phyloP scores from a whole-genome alignment of 2,888 invertebrate species.

The Drosophila falleni region DNA sequence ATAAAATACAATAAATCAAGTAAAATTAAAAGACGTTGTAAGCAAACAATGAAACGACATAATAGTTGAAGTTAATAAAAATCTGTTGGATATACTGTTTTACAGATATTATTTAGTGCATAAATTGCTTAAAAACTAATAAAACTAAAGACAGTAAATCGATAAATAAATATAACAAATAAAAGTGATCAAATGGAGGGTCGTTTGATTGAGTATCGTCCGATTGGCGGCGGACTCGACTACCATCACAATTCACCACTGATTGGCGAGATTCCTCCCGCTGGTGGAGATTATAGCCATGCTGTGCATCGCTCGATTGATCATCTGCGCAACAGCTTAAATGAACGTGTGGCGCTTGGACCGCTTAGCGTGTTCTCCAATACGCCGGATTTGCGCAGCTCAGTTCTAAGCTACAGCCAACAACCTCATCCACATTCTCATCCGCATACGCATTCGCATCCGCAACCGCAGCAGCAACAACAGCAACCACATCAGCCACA shows the following conservation, averaged over 20 bases:
- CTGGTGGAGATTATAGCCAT: constrained; percentile 88
- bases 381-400: constrained; percentile 83
- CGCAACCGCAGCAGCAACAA: constrained; percentile 68
- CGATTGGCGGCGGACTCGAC: constrained; percentile 88
- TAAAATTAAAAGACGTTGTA: not conserved
- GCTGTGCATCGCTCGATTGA: constrained; percentile 89
- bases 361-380: constrained; percentile 85
- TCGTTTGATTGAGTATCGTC: constrained; percentile 87
- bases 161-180: not conserved
- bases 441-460: constrained; percentile 54
- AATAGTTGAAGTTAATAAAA: not conserved
- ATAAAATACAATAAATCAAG: not conserved
- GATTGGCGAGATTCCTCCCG: constrained; percentile 88
- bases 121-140: not conserved
- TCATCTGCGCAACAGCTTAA: constrained; percentile 88
- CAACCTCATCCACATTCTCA: constrained; percentile 85
- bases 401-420: constrained; percentile 84
- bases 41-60: not conserved
- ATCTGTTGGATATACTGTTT: not conserved
- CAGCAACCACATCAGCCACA: constrained; percentile 74
- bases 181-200: constrained; percentile 85
- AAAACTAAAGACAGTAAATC: not conserved
- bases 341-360: constrained; percentile 88
- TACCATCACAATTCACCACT: constrained; percentile 89
- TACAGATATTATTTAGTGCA: not conserved